phyloP scores from a whole-genome alignment of 2,888 invertebrate genomes.

The Lepidonotus clava region DNA sequence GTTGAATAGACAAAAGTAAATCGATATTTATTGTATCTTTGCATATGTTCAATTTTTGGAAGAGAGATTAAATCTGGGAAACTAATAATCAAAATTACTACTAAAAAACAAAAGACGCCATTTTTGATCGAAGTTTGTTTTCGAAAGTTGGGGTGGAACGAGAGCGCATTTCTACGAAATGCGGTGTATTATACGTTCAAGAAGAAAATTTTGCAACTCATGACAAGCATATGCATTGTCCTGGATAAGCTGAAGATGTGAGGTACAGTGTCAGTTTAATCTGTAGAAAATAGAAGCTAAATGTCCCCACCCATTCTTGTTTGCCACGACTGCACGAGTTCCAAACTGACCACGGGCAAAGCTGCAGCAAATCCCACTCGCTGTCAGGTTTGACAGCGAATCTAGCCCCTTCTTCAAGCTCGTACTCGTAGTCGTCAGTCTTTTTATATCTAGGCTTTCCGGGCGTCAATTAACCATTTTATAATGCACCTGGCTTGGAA shows the following conservation, averaged over 20 bases:
- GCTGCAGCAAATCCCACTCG: no score
- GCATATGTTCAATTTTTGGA: no score
- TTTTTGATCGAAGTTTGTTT: conserved; percentile 52
- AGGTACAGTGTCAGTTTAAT: conserved; percentile 14
- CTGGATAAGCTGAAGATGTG: conserved; percentile 8
- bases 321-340: not conserved
- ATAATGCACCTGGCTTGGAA: no score
- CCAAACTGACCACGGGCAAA: no score
- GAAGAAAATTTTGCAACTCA: conserved; percentile 11
- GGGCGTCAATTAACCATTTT: no score
- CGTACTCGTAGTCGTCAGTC: no score
- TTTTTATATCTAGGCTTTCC: no score
- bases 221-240: not conserved
- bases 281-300: not conserved
- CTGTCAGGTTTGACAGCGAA: no score
- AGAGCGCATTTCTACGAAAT: not conserved
- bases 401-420: no score
- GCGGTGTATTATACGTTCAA: conserved; percentile 1
- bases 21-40: no score
- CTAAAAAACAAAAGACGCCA: conserved; percentile 32
- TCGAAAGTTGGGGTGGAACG: not conserved
- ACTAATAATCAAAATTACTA: not conserved
- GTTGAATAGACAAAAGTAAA: no score
- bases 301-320: not conserved
- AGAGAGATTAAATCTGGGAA: no score